Conservation (phyloP, 2,888 invertebrate species). For the Malachius bipustulatus region DNA sequence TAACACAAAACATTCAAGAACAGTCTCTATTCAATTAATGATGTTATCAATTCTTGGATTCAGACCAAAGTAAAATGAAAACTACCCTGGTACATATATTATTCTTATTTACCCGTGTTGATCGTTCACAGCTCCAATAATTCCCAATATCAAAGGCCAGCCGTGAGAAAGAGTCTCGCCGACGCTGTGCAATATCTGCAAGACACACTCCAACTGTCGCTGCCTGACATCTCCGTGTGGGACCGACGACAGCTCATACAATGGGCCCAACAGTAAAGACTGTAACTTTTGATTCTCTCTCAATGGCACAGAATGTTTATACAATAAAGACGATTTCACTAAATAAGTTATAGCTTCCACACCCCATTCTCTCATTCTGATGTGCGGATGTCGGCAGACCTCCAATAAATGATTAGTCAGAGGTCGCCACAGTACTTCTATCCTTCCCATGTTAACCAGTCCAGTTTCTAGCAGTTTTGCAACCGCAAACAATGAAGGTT, state of each 20-base stretch:
- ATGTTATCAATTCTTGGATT: too few relatives aligned
- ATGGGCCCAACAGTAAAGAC: slow-evolving; percentile 72
- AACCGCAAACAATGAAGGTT: slow-evolving; percentile 93
- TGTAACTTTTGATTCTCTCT: slow-evolving; percentile 82
- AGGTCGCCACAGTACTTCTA: slow-evolving; percentile 91
- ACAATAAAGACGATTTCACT: slow-evolving; percentile 81
- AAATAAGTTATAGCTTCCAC: slow-evolving; percentile 92
- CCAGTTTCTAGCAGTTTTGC: slow-evolving; percentile 98
- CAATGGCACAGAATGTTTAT: slow-evolving; percentile 71
- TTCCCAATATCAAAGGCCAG: slow-evolving; percentile 89
- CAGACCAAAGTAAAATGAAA: background rate
- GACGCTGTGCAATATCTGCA: slow-evolving; percentile 83
- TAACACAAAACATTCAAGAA: too few relatives aligned
- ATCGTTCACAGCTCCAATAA: slow-evolving; percentile 89
- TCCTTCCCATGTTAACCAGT: slow-evolving; percentile 81
- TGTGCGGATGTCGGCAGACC: slow-evolving; percentile 91
- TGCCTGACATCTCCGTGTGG: slow-evolving; percentile 89
- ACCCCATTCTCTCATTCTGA: slow-evolving; percentile 94
- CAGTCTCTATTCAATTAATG: too few relatives aligned
- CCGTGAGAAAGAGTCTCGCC: slow-evolving; percentile 88
- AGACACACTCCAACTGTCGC: slow-evolving; percentile 86
- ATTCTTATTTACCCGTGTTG: slow-evolving; percentile 63
- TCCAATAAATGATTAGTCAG: slow-evolving; percentile 92
- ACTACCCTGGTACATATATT: too few relatives aligned
- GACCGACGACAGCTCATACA: slow-evolving; percentile 83